A percentile compares a stretch with the other conserved stretches of the same genome.
phyloP scores from a whole-genome alignment of 2,888 invertebrate genomes.

The Tolmerus cingulatus region DNA sequence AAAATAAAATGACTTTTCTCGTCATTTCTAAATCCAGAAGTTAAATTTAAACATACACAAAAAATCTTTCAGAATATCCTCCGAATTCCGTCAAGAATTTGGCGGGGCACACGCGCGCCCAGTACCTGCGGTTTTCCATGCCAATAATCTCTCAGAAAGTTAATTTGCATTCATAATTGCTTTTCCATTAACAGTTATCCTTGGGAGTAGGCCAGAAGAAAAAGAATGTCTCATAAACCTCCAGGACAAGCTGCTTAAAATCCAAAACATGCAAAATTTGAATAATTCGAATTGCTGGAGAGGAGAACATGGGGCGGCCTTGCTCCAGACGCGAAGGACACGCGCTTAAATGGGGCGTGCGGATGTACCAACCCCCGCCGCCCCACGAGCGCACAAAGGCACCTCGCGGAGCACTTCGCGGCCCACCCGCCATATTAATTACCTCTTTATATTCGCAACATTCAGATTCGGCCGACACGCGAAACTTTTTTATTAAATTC shows the following conservation, averaged over 20 bases:
- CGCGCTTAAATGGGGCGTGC: not conserved
- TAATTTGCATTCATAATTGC: not conserved
- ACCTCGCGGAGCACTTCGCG: not conserved
- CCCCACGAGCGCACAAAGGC: not conserved
- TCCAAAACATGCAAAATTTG: not conserved
- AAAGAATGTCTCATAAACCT: not conserved
- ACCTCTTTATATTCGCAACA: not conserved
- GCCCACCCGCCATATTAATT: not conserved
- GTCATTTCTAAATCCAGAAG: not conserved
- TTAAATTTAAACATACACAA: not conserved
- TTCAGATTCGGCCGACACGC: not conserved
- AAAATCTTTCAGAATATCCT: not conserved
- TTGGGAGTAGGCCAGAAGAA: not conserved
- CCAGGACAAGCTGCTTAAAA: not conserved
- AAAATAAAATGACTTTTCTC: not conserved
- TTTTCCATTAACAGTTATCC: not conserved
- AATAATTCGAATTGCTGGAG: not conserved
- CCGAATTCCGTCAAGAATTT: not conserved
- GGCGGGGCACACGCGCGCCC: not conserved
- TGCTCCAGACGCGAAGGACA: not conserved
- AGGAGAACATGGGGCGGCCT: not conserved
- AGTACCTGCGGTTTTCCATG: not conserved
- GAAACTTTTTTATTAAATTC: constrained; percentile 37
- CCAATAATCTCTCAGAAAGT: not conserved
- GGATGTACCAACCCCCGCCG: not conserved